A percentile compares a stretch with the other conserved stretches of the same genome.
Evolutionary conservation across 2,797 vertebrate genomes (phyloP).

Genomic region (Clarias pachynema): DNA sequence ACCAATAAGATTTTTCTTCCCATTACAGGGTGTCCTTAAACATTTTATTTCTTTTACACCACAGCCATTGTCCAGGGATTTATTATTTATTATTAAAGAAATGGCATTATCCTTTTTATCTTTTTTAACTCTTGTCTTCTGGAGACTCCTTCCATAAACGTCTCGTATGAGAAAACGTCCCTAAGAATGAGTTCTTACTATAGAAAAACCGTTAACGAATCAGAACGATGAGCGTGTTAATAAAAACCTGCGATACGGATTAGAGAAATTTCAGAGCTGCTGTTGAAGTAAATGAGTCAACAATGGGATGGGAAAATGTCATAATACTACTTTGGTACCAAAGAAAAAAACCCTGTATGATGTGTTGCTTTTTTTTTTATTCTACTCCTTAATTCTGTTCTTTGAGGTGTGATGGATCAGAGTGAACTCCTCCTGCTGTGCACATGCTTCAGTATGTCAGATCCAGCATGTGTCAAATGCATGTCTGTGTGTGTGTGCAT

Average conservation of each 20-base stretch:
- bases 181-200: not conserved
- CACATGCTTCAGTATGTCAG: not conserved
- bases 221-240: not conserved
- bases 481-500: not conserved
- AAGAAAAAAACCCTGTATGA: not conserved
- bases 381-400: constrained; percentile 2
- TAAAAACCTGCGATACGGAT: not conserved
- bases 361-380: not conserved
- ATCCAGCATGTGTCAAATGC: not conserved
- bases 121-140: not conserved
- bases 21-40: not conserved
- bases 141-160: not conserved
- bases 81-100: not conserved
- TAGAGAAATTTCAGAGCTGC: not conserved
- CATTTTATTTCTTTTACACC: not conserved
- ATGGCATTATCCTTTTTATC: not conserved
- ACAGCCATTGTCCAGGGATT: not conserved
- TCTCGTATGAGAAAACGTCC: not conserved
- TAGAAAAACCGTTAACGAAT: not conserved
- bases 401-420: not conserved
- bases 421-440: constrained; percentile 15
- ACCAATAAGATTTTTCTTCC: not conserved
- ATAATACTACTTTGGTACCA: not conserved
- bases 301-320: not conserved
- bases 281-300: not conserved